These are phyloP conservation scores for Cairina moschata DNA, from an alignment of 2,113 vertebrate species.

Conservation along the genomic window DNA sequence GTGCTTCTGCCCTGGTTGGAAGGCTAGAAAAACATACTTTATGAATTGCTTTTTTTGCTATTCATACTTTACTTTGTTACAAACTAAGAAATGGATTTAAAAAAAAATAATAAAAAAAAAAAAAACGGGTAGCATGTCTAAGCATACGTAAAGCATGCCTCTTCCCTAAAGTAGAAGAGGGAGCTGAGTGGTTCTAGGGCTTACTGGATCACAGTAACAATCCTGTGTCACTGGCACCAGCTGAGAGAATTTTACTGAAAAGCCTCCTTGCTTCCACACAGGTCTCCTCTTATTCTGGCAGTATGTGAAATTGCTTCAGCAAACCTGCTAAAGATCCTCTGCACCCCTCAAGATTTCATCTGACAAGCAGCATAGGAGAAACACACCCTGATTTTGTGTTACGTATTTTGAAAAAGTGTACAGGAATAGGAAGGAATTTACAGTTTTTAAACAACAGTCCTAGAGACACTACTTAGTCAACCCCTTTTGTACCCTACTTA, in stretches of 20 bases:
- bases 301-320: not conserved
- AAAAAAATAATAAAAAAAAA: not conserved
- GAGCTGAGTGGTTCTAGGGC: not conserved
- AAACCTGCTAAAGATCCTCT: not conserved
- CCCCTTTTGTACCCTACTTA: not conserved
- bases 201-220: not conserved
- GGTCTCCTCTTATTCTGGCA: not conserved
- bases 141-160: not conserved
- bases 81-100: not conserved
- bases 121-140: not conserved
- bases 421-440: not conserved
- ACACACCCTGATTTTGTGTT: not conserved
- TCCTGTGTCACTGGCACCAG: not conserved
- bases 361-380: not conserved
- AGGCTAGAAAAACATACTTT: not conserved
- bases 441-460: not conserved
- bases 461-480: not conserved
- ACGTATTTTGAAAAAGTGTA: not conserved
- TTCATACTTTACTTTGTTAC: not conserved
- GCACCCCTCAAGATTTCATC: not conserved
- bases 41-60: not conserved
- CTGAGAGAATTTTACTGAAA: not conserved
- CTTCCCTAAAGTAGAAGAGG: not conserved
- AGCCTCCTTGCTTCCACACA: not conserved
- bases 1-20: not conserved